These are phyloP conservation scores for Peromyscus eremicus DNA, from an alignment of 2,797 vertebrate species.

Conservation along the genomic window DNA sequence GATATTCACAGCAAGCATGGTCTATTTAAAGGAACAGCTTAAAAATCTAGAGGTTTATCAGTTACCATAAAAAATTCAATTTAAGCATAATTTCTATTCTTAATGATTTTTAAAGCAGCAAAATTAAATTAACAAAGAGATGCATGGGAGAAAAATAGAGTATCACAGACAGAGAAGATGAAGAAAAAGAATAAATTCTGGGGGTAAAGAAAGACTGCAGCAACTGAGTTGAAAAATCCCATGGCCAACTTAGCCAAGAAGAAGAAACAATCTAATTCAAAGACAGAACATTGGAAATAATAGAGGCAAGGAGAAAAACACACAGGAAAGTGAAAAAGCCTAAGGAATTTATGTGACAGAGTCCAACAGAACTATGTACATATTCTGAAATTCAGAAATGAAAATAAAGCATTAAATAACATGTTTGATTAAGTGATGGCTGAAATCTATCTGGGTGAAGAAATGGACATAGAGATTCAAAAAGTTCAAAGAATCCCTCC, in stretches of 20 bases:
- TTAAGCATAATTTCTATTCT: neutral
- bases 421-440: neutral
- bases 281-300: neutral
- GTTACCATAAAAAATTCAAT: neutral
- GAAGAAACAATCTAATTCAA: neutral
- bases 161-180: neutral
- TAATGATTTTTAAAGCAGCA: neutral
- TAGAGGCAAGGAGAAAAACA: neutral
- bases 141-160: neutral
- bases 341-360: neutral
- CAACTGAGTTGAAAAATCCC: neutral
- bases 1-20: neutral
- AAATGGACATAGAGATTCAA: neutral
- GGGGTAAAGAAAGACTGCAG: neutral
- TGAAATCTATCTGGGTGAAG: neutral
- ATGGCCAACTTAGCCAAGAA: neutral
- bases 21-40: neutral
- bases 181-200: neutral
- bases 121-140: neutral
- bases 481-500: neutral
- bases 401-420: neutral
- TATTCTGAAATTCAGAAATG: neutral
- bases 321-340: neutral
- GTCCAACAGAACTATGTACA: neutral
- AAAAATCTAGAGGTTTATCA: neutral